Percentiles rank a stretch among this genome's conserved stretches.
phyloP scores from a whole-genome alignment of 1,140 invertebrate genomes.

The Zophobas atratus region DNA sequence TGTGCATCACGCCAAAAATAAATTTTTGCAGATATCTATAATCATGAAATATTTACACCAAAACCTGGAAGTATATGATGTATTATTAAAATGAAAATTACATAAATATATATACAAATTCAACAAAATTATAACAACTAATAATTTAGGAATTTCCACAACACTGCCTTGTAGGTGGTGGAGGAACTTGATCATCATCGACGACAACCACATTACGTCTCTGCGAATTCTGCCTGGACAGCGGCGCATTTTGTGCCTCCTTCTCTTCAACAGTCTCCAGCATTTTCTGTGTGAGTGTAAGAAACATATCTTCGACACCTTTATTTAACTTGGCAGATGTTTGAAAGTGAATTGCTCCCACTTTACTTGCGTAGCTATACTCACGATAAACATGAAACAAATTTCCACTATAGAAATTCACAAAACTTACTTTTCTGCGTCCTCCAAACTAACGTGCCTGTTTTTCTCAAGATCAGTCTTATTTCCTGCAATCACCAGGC shows the following conservation, averaged over 20 bases:
- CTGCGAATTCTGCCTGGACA: conserved; percentile 71
- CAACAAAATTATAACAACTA: conserved; percentile 13
- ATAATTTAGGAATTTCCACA: conserved; percentile 55
- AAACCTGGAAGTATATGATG: too few species aligned
- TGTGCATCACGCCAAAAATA: too few species aligned
- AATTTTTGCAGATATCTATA: too few species aligned
- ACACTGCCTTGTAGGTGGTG: conserved; percentile 51
- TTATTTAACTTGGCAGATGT: conserved; percentile 96
- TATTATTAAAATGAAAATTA: conserved; percentile 7
- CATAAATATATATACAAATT: conserved; percentile 38
- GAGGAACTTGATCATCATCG: conserved; percentile 70
- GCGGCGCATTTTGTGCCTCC: conserved; percentile 68
- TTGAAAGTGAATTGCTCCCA: conserved; percentile 94
- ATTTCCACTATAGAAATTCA: conserved; percentile 5
- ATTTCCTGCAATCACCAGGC: conserved; percentile 96
- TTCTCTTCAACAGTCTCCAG: conserved; percentile 71
- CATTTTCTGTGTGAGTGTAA: conserved; percentile 85
- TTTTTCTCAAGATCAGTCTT: conserved; percentile 97
- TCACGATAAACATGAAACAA: conserved; percentile 39
- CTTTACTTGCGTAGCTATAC: conserved; percentile 88
- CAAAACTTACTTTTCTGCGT: conserved; percentile 87
- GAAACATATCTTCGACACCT: conserved; percentile 94
- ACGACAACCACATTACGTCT: conserved; percentile 76
- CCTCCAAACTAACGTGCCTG: conserved; percentile 85
- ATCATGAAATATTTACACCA: too few species aligned